Base-by-base conservation (phyloP, 2,888 invertebrate species). In the Girardia tigrina region DNA sequence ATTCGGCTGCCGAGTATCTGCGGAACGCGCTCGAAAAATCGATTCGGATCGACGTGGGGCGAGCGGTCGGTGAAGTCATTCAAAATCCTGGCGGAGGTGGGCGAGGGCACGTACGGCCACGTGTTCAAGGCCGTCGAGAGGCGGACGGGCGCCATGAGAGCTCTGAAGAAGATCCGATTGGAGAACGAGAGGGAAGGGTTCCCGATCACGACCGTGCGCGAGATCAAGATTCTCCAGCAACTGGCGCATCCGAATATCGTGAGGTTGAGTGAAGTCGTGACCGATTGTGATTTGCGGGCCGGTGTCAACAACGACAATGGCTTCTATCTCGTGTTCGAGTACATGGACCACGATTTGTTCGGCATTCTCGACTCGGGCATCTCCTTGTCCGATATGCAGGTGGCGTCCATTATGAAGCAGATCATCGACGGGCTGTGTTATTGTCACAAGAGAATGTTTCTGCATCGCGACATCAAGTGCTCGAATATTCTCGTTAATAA, bases 111-210 rank as follows among this genome's bases (percentile, higher is more conserved):
- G 26, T 98, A 98, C 84, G 97, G 98, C 0, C 94, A 97, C 86
- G 97, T 98, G 75, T 94, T 93, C 85, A 94, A 94, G 85, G 94
- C 94, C 4, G 88, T 88, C 78, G 91, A 93, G 81, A 88, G 88
- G 79, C 16, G 75, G 26, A 75, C 74, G 20, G 87, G 89, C 75
- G 90, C 90, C 77, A 85, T 92, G 77, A 92, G 94, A 0, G 94
- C 94, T 0, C 84, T 94, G 81, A 94, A 94, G 85, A 92, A 92
- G 85, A 97, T 98, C 0, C 89, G 97, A 0, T 86, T 99, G 72
- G 98, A 98, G 86, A 94, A 98, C 83, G 98, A 98, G 83, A 95
- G 95, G 82, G 98, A 99, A 85, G 98, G 98, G 0, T 98, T 99
- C 85, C 98, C 98, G 0, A 88, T 88, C 77, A 88, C 88, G 16